A percentile compares a stretch with the other conserved stretches of the same genome.
These are phyloP conservation scores for Macrobrachium nipponense DNA, from an alignment of 1,140 invertebrate genomes.

Conservation along the genomic window DNA sequence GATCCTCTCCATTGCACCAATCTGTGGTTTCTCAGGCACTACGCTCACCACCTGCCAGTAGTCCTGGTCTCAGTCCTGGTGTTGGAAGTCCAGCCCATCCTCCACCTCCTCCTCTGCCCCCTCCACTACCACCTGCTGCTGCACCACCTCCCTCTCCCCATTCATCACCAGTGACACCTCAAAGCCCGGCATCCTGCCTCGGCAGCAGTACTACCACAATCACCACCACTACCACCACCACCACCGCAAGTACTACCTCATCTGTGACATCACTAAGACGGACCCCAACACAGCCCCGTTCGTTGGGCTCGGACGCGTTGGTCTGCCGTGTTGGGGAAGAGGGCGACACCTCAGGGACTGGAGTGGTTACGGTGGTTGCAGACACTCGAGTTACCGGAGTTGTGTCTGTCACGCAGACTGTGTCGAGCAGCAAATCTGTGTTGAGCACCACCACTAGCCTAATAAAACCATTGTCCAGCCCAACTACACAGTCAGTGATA, in stretches of 20 bases:
- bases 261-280: constrained; percentile 38
- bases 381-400: constrained; percentile 58
- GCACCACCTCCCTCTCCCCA: constrained; percentile 38
- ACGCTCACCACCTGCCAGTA: constrained; percentile 51
- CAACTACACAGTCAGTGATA: constrained; percentile 20
- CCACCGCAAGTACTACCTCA: constrained; percentile 50
- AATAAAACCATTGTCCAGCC: constrained; percentile 38
- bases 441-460: constrained; percentile 58
- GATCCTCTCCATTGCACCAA: constrained; percentile 55
- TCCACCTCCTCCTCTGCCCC: constrained; percentile 43
- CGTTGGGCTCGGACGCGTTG: constrained; percentile 28
- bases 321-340: constrained; percentile 19
- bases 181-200: constrained; percentile 8
- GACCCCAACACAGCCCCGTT: constrained; percentile 22
- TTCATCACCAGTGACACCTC: background rate
- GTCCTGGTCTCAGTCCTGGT: constrained; percentile 53
- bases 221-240: constrained; percentile 21
- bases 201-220: background rate
- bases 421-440: constrained; percentile 58
- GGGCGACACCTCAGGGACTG: constrained; percentile 34
- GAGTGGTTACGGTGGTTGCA: constrained; percentile 59
- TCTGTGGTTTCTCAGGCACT: constrained; percentile 53
- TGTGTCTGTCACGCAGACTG: constrained; percentile 59
- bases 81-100: constrained; percentile 53
- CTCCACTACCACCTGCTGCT: constrained; percentile 40